Percentiles rank a stretch among this genome's conserved stretches.
Evolutionary conservation across 2,113 vertebrate species (phyloP).

Genomic region (Dasyprocta punctata): DNA sequence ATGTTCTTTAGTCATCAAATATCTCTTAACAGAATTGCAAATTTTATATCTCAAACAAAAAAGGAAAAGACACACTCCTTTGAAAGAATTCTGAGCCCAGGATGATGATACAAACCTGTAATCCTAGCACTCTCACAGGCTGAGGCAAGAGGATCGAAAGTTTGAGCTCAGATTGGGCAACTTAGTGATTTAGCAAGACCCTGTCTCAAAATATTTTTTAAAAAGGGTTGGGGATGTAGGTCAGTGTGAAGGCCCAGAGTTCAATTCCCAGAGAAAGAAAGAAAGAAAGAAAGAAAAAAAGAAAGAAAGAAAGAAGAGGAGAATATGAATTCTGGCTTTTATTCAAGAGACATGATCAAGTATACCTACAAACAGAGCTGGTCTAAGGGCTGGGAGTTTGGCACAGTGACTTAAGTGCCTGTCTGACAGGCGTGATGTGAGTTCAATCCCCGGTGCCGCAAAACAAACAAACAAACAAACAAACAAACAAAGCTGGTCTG

Average conservation of each 20-base stretch:
- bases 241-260: background rate
- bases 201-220: background rate
- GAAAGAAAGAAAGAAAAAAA: background rate
- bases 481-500: constrained; percentile 67
- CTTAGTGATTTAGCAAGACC: background rate
- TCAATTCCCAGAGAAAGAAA: background rate
- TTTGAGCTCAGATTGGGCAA: background rate
- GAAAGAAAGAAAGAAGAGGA: background rate
- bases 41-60: constrained; percentile 52
- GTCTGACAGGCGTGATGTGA: no score
- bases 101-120: background rate
- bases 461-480: no score
- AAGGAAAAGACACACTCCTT: constrained; percentile 21
- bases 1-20: constrained; percentile 35
- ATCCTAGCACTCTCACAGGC: background rate
- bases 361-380: constrained; percentile 67
- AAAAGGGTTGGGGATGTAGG: background rate
- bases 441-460: no score
- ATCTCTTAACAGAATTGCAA: constrained; percentile 39
- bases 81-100: constrained; percentile 44
- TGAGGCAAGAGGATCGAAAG: background rate
- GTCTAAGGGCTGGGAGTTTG: no score
- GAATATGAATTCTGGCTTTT: constrained; percentile 64
- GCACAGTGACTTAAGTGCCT: no score
- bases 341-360: constrained; percentile 58